Percentiles rank a stretch among this genome's conserved stretches.
Evolutionary conservation across 1,140 invertebrate species (phyloP).

Genomic region (Lordiphosa clarofinis): DNA sequence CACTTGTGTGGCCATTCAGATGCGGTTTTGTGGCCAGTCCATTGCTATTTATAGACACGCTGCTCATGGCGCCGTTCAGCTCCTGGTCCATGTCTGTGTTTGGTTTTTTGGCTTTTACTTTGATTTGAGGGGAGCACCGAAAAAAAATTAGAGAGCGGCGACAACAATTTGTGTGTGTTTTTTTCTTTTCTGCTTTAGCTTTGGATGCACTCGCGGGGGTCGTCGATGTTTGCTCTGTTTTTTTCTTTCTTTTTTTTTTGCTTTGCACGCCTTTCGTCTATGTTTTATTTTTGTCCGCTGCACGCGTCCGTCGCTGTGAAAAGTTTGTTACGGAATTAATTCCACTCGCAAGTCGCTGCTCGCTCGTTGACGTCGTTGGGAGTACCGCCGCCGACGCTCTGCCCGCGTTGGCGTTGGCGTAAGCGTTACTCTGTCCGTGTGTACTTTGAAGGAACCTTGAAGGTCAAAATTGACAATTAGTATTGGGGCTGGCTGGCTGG

Average conservation of each 20-base stretch:
- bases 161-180: constrained; percentile 1
- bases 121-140: constrained; percentile 8
- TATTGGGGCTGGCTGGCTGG: constrained; percentile 49
- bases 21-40: constrained; percentile 49
- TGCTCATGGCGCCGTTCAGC: constrained; percentile 76
- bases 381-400: constrained; percentile 12
- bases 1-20: constrained; percentile 50
- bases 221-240: constrained; percentile 12
- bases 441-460: constrained; percentile 79
- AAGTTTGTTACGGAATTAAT: constrained; percentile 75
- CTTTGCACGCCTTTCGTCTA: constrained; percentile 13
- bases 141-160: not conserved
- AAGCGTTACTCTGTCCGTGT: constrained; percentile 35
- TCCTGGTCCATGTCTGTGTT: constrained; percentile 65
- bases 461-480: constrained; percentile 79
- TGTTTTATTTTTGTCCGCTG: constrained; percentile 66
- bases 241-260: no score
- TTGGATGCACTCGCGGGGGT: constrained; percentile 13
- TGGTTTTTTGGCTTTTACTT: constrained; percentile 29
- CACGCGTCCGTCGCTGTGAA: constrained; percentile 73
- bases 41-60: constrained; percentile 75
- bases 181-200: constrained; percentile 11
- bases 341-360: constrained; percentile 51
- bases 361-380: constrained; percentile 34
- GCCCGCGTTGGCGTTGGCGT: constrained; percentile 20